Conservation (phyloP, 2,113 vertebrate species). For the Brachionichthys hirsutus region DNA sequence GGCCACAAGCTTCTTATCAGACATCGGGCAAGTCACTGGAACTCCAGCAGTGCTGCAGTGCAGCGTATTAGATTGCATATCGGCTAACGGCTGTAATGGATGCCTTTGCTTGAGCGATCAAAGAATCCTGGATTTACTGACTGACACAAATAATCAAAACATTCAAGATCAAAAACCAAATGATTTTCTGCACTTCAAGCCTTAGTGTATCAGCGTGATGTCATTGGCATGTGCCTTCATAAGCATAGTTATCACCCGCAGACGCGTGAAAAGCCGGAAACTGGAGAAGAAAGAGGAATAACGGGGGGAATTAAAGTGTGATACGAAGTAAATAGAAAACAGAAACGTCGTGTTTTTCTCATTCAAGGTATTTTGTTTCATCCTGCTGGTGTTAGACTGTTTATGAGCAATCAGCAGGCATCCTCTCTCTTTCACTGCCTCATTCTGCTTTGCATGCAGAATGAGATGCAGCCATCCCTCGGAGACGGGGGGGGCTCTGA, state of each 20-base stretch:
- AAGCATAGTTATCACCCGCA: too few relatives aligned
- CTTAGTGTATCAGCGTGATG: too few relatives aligned
- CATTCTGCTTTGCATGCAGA: slow-evolving; percentile 35
- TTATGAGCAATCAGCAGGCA: too few relatives aligned
- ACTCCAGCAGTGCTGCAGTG: slow-evolving; percentile 30
- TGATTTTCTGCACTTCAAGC: too few relatives aligned
- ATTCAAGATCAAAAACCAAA: too few relatives aligned
- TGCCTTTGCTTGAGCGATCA: slow-evolving; percentile 46
- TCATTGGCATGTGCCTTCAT: too few relatives aligned
- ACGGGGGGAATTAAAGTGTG: neutral
- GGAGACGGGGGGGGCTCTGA: slow-evolving; percentile 3
- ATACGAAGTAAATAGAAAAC: neutral
- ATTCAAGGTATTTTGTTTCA: slow-evolving; percentile 26
- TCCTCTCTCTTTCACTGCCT: neutral
- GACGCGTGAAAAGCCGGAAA: too few relatives aligned
- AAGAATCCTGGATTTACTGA: slow-evolving; percentile 12
- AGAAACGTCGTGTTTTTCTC: neutral
- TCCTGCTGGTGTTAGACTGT: slow-evolving; percentile 1
- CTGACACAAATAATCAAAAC: too few relatives aligned
- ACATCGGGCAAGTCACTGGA: slow-evolving; percentile 56
- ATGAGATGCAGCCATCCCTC: slow-evolving; percentile 17
- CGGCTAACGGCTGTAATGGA: slow-evolving; percentile 52
- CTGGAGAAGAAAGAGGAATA: neutral
- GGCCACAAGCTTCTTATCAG: slow-evolving; percentile 47
- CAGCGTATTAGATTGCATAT: slow-evolving; percentile 62